phyloP scores from a whole-genome alignment of 2,888 invertebrate species.

The Platycnemis pennipes region DNA sequence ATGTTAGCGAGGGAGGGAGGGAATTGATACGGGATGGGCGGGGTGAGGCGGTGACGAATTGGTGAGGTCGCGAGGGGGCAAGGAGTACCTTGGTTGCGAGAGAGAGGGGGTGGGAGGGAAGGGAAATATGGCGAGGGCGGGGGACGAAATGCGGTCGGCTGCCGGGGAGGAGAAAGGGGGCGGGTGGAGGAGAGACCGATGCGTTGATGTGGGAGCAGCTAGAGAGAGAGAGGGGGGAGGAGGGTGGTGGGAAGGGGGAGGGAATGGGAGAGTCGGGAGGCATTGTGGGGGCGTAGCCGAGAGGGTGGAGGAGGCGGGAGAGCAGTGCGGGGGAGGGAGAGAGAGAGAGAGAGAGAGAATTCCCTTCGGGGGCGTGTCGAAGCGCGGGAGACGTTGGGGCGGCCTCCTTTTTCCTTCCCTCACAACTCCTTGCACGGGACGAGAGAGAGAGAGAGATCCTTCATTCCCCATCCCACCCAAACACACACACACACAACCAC shows the following conservation, averaged over 20 bases:
- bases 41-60: constrained; percentile 63
- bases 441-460: neutral
- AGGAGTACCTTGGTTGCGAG: neutral
- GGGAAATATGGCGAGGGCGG: neutral
- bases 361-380: constrained; percentile 67
- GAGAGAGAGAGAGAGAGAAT: neutral
- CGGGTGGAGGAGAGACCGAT: neutral
- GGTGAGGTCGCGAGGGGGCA: constrained; percentile 56
- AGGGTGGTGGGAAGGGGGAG: constrained; percentile 2
- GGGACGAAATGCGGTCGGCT: neutral
- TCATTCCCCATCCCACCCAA: neutral
- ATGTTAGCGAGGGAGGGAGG: neutral
- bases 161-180: neutral
- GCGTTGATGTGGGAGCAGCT: neutral
- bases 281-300: neutral
- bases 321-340: neutral
- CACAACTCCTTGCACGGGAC: neutral
- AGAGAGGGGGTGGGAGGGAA: neutral
- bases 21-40: neutral
- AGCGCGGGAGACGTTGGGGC: constrained; percentile 48
- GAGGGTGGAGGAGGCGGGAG: neutral
- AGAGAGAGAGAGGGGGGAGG: neutral
- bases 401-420: constrained; percentile 42
- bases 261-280: neutral
- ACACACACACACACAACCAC: neutral